Evolutionary conservation across 2,888 invertebrate species (phyloP).

Genomic region (Acanthosepion esculentum): DNA sequence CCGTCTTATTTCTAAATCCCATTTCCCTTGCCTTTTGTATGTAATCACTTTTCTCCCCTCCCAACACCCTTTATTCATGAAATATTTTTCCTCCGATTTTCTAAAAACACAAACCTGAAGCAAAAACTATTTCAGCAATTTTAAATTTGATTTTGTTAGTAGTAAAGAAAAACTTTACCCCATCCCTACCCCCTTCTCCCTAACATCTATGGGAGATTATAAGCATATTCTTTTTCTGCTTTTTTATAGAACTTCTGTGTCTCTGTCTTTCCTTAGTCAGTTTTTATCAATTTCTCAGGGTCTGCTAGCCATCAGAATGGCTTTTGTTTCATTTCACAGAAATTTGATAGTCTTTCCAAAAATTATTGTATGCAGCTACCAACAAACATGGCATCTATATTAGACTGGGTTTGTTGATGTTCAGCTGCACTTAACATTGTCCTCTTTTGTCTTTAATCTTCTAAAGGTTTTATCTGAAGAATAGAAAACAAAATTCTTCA

Average conservation of each 20-base stretch:
- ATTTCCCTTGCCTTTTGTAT: neutral
- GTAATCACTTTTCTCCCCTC: neutral
- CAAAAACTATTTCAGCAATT: neutral
- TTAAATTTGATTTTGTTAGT: neutral
- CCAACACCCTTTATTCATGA: neutral
- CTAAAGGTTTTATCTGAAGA: neutral
- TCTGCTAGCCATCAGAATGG: slow-evolving; percentile 3
- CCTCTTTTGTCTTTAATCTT: neutral
- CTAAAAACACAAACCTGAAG: neutral
- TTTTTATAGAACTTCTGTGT: neutral
- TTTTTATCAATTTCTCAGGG: neutral
- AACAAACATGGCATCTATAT: neutral
- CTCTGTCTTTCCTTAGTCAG: neutral
- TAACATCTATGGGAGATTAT: neutral
- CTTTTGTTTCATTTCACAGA: neutral
- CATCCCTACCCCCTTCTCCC: neutral
- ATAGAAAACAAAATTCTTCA: neutral
- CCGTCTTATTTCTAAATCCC: neutral
- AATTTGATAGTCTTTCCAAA: neutral
- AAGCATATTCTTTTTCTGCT: neutral
- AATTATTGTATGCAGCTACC: neutral
- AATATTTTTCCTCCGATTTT: neutral
- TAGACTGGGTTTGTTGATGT: neutral
- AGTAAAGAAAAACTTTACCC: neutral
- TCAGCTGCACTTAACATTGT: no score